A percentile compares a stretch with the other conserved stretches of the same genome.
These are phyloP conservation scores for Nylanderia fulva DNA, from an alignment of 1,140 invertebrate genomes.

Conservation along the genomic window DNA sequence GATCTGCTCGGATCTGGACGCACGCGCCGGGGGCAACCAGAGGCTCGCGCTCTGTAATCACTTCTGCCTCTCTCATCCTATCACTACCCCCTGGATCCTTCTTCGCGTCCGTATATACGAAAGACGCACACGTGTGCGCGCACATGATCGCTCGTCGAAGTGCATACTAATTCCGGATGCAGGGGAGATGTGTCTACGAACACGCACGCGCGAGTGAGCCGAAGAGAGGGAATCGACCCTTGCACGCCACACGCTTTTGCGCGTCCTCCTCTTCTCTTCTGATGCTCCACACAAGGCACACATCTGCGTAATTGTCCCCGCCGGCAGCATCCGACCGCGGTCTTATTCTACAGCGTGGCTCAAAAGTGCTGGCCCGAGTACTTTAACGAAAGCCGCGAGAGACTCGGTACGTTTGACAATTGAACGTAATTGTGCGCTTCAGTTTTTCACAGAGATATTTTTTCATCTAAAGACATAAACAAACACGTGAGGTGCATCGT, in stretches of 20 bases:
- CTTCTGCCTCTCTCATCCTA: slow-evolving; percentile 45
- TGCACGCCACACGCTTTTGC: slow-evolving; percentile 78
- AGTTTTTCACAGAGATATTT: neutral
- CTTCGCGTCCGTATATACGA: slow-evolving; percentile 21
- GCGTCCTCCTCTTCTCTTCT: slow-evolving; percentile 73
- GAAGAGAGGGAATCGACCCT: slow-evolving; percentile 61
- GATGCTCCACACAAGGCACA: slow-evolving; percentile 74
- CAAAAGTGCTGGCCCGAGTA: slow-evolving; percentile 56
- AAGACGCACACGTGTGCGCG: slow-evolving; percentile 65
- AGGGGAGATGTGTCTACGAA: slow-evolving; percentile 67
- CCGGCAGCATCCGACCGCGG: slow-evolving; percentile 82
- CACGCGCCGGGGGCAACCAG: slow-evolving; percentile 85
- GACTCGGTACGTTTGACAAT: no score
- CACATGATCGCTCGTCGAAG: slow-evolving; percentile 64
- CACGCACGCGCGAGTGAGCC: slow-evolving; percentile 62
- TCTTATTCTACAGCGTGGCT: slow-evolving; percentile 70
- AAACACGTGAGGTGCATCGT: neutral
- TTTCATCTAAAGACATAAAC: neutral
- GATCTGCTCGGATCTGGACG: slow-evolving; percentile 77
- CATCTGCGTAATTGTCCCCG: slow-evolving; percentile 86
- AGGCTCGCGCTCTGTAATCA: slow-evolving; percentile 85
- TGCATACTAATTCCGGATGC: slow-evolving; percentile 77
- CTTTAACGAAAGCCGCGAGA: neutral
- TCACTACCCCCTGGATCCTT: neutral
- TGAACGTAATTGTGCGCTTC: neutral